Evolutionary conservation across 2,113 vertebrate species (phyloP).

Genomic region (Miniopterus natalensis): DNA sequence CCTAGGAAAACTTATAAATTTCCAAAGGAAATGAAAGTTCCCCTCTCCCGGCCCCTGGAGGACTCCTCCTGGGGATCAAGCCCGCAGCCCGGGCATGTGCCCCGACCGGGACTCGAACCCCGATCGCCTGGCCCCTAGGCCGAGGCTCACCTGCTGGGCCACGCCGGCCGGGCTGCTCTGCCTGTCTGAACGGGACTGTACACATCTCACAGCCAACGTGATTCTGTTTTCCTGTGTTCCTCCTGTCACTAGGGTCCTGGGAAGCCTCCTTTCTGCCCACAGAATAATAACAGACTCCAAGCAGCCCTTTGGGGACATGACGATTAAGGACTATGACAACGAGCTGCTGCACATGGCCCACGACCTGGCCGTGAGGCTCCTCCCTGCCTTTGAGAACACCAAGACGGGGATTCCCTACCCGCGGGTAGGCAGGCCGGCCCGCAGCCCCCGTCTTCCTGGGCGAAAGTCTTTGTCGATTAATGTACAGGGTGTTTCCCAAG

Average conservation of each 20-base stretch:
- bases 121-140: too few species aligned
- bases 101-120: too few species aligned
- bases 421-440: conserved; percentile 88
- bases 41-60: not conserved
- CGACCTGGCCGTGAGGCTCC: conserved; percentile 96
- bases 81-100: too few species aligned
- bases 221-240: not conserved
- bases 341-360: conserved; percentile 97
- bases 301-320: conserved; percentile 97
- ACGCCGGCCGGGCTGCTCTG: too few species aligned
- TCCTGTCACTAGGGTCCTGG: conserved; percentile 91
- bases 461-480: not conserved
- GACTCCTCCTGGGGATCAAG: not conserved
- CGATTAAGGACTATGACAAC: conserved; percentile 94
- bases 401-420: conserved; percentile 98
- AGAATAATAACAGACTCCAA: conserved; percentile 96
- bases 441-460: not conserved
- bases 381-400: conserved; percentile 99
- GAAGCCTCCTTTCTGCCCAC: conserved; percentile 97
- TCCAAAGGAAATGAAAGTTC: not conserved
- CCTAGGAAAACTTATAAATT: not conserved
- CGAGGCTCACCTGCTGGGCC: too few species aligned
- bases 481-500: too few species aligned
- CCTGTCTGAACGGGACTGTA: not conserved
- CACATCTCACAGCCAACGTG: not conserved